These are phyloP conservation scores for Drosophila nigromelanica DNA, from an alignment of 1,140 invertebrate genomes.

Conservation along the genomic window DNA sequence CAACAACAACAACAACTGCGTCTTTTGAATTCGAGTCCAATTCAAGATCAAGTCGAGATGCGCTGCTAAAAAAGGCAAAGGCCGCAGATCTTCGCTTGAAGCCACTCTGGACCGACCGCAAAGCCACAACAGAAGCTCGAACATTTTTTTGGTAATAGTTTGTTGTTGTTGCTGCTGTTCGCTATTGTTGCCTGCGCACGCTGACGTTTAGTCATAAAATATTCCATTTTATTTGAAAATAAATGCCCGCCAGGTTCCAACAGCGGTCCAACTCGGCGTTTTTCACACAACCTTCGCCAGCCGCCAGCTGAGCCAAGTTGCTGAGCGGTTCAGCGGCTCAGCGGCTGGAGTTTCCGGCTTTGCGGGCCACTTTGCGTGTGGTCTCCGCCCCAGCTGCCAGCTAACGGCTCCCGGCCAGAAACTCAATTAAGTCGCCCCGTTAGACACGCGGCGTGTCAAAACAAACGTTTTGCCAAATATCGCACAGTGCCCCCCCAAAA, in stretches of 20 bases:
- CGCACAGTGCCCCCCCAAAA: conserved; percentile 10
- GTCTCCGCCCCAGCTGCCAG: conserved; percentile 37
- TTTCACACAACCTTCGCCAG: too few relatives aligned
- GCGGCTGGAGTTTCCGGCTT: conserved; percentile 60
- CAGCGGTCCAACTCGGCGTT: conserved; percentile 15
- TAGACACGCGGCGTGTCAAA: conserved; percentile 78
- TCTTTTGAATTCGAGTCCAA: conserved; percentile 43
- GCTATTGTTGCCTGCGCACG: conserved; percentile 52
- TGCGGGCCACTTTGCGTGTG: conserved; percentile 60
- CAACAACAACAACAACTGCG: conserved; percentile 17
- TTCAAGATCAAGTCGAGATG: conserved; percentile 46
- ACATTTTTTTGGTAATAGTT: conserved; percentile 76
- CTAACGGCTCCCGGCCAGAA: conserved; percentile 48
- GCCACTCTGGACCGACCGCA: conserved; percentile 51
- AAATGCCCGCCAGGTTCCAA: conserved; percentile 41
- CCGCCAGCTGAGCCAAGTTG: too few relatives aligned
- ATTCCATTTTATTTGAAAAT: conserved; percentile 78
- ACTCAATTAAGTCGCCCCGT: conserved; percentile 78
- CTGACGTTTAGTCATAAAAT: conserved; percentile 79
- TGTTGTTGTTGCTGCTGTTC: conserved; percentile 50
- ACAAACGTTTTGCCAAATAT: conserved; percentile 68
- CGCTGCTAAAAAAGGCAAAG: conserved; percentile 73
- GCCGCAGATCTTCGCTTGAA: conserved; percentile 53
- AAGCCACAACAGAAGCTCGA: conserved; percentile 79
- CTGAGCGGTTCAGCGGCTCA: neutral